Conservation (phyloP, 2,797 vertebrate species). For the Rhinogobio ventralis region DNA sequence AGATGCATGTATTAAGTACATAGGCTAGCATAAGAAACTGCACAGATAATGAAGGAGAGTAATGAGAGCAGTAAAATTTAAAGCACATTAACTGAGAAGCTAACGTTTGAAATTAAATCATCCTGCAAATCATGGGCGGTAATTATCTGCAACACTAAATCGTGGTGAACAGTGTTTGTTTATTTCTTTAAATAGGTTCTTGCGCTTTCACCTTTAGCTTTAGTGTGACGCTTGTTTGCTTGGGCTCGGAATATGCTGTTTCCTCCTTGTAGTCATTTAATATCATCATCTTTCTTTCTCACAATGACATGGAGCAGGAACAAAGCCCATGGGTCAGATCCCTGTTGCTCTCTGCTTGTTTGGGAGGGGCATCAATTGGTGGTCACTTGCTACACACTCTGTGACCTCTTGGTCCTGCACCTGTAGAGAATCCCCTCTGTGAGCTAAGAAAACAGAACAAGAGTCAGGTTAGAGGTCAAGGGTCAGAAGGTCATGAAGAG, state of each 20-base stretch:
- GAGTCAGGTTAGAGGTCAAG: slow-evolving; percentile 87
- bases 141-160: neutral
- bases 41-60: slow-evolving; percentile 10
- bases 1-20: neutral
- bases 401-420: slow-evolving; percentile 83
- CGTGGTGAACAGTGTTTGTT: neutral
- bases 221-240: slow-evolving; percentile 25
- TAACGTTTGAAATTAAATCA: neutral
- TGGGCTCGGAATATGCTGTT: slow-evolving; percentile 41
- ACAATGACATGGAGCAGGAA: slow-evolving; percentile 71
- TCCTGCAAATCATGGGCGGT: neutral
- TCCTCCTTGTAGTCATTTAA: slow-evolving; percentile 46
- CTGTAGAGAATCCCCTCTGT: slow-evolving; percentile 85
- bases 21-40: neutral
- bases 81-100: slow-evolving; percentile 7
- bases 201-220: slow-evolving; percentile 27
- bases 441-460: slow-evolving; percentile 86
- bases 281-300: slow-evolving; percentile 71
- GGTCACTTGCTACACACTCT: slow-evolving; percentile 75
- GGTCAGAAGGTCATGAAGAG: slow-evolving; percentile 90
- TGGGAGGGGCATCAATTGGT: slow-evolving; percentile 77
- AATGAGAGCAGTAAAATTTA: slow-evolving; percentile 6
- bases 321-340: slow-evolving; percentile 73
- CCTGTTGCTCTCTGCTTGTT: slow-evolving; percentile 76
- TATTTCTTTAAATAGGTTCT: slow-evolving; percentile 14